Evolutionary conservation across 2,797 vertebrate species (phyloP).

Genomic region (Eutrigla gurnardus): DNA sequence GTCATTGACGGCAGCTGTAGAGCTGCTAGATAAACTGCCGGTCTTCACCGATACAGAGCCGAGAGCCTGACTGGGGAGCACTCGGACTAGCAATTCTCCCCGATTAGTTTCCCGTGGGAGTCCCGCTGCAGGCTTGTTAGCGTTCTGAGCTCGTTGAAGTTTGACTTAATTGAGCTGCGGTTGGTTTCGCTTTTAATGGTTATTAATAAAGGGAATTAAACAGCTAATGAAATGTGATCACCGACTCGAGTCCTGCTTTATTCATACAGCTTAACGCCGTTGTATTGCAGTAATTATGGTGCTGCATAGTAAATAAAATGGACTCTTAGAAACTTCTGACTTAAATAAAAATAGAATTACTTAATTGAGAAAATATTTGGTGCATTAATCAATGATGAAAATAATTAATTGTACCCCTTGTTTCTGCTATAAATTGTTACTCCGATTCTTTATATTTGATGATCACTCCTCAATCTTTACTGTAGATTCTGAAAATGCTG

Average conservation of each 20-base stretch:
- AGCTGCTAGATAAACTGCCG: constrained; percentile 34
- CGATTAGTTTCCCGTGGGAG: constrained; percentile 37
- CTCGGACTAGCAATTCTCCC: constrained; percentile 8
- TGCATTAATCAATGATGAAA: not conserved
- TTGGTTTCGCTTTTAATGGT: constrained; percentile 52
- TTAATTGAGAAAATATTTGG: not conserved
- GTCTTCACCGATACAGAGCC: constrained; percentile 17
- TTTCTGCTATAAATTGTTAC: not conserved
- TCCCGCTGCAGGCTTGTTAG: constrained; percentile 33
- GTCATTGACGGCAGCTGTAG: constrained; percentile 54
- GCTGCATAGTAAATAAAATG: not conserved
- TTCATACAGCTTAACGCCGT: not conserved
- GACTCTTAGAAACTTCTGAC: not conserved
- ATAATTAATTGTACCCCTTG: not conserved
- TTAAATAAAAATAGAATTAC: not conserved
- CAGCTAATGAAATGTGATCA: constrained; percentile 26
- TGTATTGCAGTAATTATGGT: not conserved
- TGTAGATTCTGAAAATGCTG: not conserved
- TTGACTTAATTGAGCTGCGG: constrained; percentile 49
- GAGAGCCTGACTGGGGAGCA: constrained; percentile 13
- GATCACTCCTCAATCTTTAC: not conserved
- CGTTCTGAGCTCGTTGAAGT: constrained; percentile 35
- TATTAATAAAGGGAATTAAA: constrained; percentile 49
- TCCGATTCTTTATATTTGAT: not conserved
- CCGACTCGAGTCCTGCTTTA: not conserved